phyloP scores from a whole-genome alignment of 2,797 vertebrate genomes.

The Liasis olivaceus region DNA sequence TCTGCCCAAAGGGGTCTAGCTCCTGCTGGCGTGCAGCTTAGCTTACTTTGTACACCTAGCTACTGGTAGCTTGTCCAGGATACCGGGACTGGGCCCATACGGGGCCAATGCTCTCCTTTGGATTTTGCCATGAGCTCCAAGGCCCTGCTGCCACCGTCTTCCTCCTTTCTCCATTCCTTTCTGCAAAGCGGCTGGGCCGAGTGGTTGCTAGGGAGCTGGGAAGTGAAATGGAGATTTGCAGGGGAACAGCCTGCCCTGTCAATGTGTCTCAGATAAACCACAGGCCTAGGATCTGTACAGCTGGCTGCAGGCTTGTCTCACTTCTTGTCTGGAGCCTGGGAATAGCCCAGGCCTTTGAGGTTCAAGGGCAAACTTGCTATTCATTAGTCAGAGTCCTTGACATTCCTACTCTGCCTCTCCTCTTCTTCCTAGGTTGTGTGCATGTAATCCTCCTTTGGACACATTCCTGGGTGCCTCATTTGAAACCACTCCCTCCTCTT shows the following conservation, averaged over 20 bases:
- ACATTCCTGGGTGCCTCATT: constrained; percentile 79
- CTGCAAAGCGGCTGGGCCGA: constrained; percentile 74
- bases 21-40: neutral
- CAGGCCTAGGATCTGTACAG: constrained; percentile 82
- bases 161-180: constrained; percentile 62
- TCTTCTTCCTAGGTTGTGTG: constrained; percentile 49
- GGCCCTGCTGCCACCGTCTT: constrained; percentile 28
- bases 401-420: constrained; percentile 71
- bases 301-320: constrained; percentile 85
- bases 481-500: constrained; percentile 65
- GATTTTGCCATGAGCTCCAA: neutral
- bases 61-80: constrained; percentile 46
- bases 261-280: constrained; percentile 88
- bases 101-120: neutral
- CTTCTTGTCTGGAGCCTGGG: constrained; percentile 91
- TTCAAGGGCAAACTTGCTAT: constrained; percentile 90
- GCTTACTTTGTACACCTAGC: neutral
- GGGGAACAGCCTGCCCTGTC: constrained; percentile 92
- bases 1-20: neutral
- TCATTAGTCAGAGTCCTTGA: constrained; percentile 86
- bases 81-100: constrained; percentile 47
- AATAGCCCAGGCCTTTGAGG: constrained; percentile 84
- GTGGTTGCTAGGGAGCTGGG: constrained; percentile 93
- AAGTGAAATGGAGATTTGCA: constrained; percentile 85
- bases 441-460: constrained; percentile 67